Evolutionary conservation across 2,797 vertebrate species (phyloP).

Genomic region (Argentina silus): DNA sequence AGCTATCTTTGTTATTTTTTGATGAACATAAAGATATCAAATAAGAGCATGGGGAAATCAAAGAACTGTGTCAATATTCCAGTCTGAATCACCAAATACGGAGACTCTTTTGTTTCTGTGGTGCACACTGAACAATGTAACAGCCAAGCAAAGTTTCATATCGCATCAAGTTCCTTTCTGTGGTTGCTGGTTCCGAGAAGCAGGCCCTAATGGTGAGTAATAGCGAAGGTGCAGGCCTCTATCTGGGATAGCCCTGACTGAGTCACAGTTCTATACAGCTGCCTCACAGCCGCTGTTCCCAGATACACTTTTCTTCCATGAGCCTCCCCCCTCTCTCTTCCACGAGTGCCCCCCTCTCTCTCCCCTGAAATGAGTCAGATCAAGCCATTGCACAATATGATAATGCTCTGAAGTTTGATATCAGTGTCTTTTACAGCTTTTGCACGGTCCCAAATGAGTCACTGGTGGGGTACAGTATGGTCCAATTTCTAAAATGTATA

Average conservation of each 20-base stretch:
- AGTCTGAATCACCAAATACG: constrained; percentile 55
- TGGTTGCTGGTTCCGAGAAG: constrained; percentile 82
- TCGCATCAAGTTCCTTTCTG: constrained; percentile 83
- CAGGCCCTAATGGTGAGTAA: constrained; percentile 77
- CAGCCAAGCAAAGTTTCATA: constrained; percentile 76
- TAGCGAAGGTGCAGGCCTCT: constrained; percentile 73
- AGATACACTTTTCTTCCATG: constrained; percentile 13
- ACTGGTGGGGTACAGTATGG: no score
- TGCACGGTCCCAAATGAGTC: no score
- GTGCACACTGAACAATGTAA: constrained; percentile 52
- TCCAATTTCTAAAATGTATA: no score
- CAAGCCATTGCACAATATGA: no score
- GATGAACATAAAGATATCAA: no score
- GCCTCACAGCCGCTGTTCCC: constrained; percentile 45
- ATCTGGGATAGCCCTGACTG: constrained; percentile 66
- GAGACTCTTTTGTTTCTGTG: constrained; percentile 52
- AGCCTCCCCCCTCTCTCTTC: constrained; percentile 7
- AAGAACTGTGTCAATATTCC: constrained; percentile 43
- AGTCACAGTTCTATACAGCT: constrained; percentile 60
- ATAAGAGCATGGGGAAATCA: background rate
- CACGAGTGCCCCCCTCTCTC: no score
- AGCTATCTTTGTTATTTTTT: no score
- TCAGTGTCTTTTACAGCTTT: no score
- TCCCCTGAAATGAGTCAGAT: background rate
- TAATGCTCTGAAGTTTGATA: no score